phyloP scores from a whole-genome alignment of 1,140 invertebrate genomes.

The Meteorus sp. region DNA sequence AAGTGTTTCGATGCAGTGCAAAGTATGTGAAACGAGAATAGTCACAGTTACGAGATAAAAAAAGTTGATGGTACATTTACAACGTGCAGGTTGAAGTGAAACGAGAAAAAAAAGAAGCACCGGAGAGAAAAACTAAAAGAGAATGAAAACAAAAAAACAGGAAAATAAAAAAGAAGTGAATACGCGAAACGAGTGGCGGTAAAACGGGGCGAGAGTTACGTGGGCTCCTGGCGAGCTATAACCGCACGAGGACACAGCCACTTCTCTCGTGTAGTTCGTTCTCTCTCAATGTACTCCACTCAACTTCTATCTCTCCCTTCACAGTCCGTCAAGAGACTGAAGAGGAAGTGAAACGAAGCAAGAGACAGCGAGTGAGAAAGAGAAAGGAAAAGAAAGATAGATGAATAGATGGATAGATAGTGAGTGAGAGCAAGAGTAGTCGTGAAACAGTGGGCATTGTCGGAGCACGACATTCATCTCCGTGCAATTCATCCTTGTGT shows the following conservation, averaged over 20 bases:
- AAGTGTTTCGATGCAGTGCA: too few relatives aligned
- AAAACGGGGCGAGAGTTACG: constrained; percentile 35
- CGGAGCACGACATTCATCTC: constrained; percentile 45
- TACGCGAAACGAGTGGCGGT: background rate
- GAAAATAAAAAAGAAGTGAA: background rate
- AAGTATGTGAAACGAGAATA: too few relatives aligned
- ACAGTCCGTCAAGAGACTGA: constrained; percentile 14
- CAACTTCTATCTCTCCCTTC: constrained; percentile 22
- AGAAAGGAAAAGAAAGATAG: too few relatives aligned
- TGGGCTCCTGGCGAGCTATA: constrained; percentile 35
- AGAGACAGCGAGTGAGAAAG: too few relatives aligned
- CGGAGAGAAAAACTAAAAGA: too few relatives aligned
- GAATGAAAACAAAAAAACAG: background rate
- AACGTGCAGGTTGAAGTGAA: background rate
- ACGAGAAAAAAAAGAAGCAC: too few relatives aligned
- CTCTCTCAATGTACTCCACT: constrained; percentile 34
- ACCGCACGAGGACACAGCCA: constrained; percentile 36
- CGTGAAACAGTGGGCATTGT: constrained; percentile 43
- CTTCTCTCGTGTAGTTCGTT: constrained; percentile 40
- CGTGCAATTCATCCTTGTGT: constrained; percentile 35
- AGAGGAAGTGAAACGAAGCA: too few relatives aligned
- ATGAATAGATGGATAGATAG: too few relatives aligned
- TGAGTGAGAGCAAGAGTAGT: too few relatives aligned
- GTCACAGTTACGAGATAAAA: background rate
- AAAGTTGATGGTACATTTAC: constrained; percentile 10